These are phyloP conservation scores for Ectropis grisescens DNA, from an alignment of 1,140 invertebrate species.

Conservation along the genomic window DNA sequence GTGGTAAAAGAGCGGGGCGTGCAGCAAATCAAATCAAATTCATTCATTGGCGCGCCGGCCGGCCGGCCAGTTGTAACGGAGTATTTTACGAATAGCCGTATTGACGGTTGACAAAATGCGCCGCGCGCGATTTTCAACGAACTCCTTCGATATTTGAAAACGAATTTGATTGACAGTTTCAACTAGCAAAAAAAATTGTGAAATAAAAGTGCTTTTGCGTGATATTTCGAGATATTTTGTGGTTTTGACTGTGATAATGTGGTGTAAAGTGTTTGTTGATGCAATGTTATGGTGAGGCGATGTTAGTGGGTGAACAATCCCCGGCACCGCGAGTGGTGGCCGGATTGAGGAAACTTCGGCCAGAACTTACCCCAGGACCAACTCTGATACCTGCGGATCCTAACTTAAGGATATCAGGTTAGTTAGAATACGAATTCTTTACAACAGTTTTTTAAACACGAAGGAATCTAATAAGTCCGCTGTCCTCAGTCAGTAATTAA, in stretches of 20 bases:
- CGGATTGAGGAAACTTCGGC: conserved; percentile 56
- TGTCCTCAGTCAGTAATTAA: too few relatives aligned
- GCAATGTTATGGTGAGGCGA: conserved; percentile 53
- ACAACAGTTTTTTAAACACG: too few relatives aligned
- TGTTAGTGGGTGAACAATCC: conserved; percentile 61
- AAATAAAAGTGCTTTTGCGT: conserved; percentile 11
- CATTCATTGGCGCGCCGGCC: conserved; percentile 48
- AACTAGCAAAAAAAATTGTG: too few relatives aligned
- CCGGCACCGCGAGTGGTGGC: conserved; percentile 64
- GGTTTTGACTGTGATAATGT: conserved; percentile 2
- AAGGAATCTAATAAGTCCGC: too few relatives aligned
- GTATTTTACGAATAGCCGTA: conserved; percentile 7
- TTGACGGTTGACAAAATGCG: conserved; percentile 21
- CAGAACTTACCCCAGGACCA: conserved; percentile 55
- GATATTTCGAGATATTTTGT: conserved; percentile 19
- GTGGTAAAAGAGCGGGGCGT: conserved; percentile 32
- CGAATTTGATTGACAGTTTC: conserved; percentile 40
- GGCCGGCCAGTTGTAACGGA: conserved; percentile 20
- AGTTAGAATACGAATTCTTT: too few relatives aligned
- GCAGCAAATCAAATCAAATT: conserved; percentile 37
- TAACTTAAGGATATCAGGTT: conserved; percentile 59
- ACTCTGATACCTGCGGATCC: conserved; percentile 51
- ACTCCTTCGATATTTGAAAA: conserved; percentile 53
- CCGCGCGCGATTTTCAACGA: conserved; percentile 49
- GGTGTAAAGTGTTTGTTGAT: conserved; percentile 43